Base-by-base conservation (phyloP, 2,888 invertebrate genomes). In the Melanargia galathea region DNA sequence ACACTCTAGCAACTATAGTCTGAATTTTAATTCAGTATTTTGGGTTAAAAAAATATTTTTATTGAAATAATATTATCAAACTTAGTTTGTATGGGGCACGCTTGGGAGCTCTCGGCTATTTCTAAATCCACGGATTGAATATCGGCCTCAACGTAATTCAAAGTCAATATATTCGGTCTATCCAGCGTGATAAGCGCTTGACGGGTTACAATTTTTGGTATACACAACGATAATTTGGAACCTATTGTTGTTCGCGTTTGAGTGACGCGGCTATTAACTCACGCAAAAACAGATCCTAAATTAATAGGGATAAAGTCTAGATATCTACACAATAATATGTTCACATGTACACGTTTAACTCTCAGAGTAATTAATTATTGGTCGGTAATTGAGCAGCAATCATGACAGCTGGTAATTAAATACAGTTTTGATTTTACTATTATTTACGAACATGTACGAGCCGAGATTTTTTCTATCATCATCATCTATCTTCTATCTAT, bases 151-250 rank as follows among this genome's bases (percentile, higher is more conserved):
- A n/a, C 13, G 13, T 13, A 5, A 18, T 43, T 43, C 43, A 18
- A 24, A 48, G 48, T 48, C 24, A 48, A n/a, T 48, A 11, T 2
- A 1, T 45, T 30, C 30, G 30, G 18, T 51, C 38, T 24, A 38
- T 62, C 49, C 30, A n/a, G 56, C 49, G 20, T 51, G 16, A 51
- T 56, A 49, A 38, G 35, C 62, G 40, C 62, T 56, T 49, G 56
- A 46, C 40, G 30, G 45, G 54, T 56, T 62, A 56, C 62, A 62
- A 56, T 49, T 56, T 62, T 62, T 40, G 55, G 49, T 56, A 49
- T 56, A 62, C 48, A 24, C 43, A 40, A 46, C 26, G 13, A 49
- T 62, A 56, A 62, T n/a, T 56, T 62, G 62, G 56, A 62, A 56
- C 43, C 49, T 46, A 49, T 62, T 62, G 56, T 62, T 40, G 18